These are phyloP conservation scores for Idaea dimidiata DNA, from an alignment of 2,888 invertebrate genomes.

Conservation along the genomic window DNA sequence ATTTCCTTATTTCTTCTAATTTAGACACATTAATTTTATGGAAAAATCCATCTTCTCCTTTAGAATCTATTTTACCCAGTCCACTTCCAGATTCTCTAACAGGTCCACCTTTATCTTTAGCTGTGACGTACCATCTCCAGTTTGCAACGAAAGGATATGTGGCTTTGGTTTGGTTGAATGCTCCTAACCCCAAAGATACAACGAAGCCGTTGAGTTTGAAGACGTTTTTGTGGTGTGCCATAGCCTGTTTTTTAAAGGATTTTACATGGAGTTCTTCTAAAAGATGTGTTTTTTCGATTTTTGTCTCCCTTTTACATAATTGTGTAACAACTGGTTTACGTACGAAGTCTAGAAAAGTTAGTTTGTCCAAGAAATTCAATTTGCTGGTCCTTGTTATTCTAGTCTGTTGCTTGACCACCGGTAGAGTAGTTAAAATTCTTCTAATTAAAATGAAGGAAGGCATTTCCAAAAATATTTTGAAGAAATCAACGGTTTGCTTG, in stretches of 20 bases:
- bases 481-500: not conserved
- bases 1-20: slow-evolving; percentile 19
- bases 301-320: not conserved
- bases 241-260: not conserved
- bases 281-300: not conserved
- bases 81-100: slow-evolving; percentile 15
- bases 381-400: not conserved
- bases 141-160: slow-evolving; percentile 8
- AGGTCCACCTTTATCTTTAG: slow-evolving; percentile 9
- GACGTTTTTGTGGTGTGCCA: not conserved
- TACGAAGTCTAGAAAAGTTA: not conserved
- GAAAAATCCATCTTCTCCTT: slow-evolving; percentile 20
- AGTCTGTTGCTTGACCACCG: not conserved
- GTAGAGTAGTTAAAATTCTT: slow-evolving; percentile 4
- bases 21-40: slow-evolving; percentile 18
- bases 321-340: not conserved
- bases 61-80: slow-evolving; percentile 14
- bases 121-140: slow-evolving; percentile 22
- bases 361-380: not conserved
- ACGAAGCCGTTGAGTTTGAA: slow-evolving; percentile 4
- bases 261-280: not conserved
- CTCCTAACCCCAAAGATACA: not conserved
- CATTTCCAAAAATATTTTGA: slow-evolving; percentile 10
- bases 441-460: slow-evolving; percentile 6
- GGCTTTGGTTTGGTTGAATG: not conserved